These are phyloP conservation scores for Oxygymnocypris stewartii DNA, from an alignment of 2,113 vertebrate species.

Conservation along the genomic window DNA sequence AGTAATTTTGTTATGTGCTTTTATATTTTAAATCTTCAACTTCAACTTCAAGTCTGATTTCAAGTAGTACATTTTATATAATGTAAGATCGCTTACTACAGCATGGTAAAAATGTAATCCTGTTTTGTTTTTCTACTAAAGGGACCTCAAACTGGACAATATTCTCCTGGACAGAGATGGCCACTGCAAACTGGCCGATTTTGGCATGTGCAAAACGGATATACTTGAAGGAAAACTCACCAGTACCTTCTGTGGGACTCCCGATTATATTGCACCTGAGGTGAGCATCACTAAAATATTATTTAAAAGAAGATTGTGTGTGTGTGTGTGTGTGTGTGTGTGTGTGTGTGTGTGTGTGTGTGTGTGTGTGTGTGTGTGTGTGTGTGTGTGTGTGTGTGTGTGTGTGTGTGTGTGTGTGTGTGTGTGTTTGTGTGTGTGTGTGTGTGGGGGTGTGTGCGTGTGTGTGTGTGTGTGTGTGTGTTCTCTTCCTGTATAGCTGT, in stretches of 20 bases:
- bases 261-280: constrained; percentile 98
- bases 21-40: not conserved
- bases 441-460: no score
- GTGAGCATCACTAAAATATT: constrained; percentile 65
- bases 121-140: constrained; percentile 62
- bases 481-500: constrained; percentile 14
- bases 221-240: constrained; percentile 84
- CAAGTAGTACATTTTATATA: not conserved
- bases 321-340: no score
- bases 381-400: no score
- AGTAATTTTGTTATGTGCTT: not conserved
- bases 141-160: constrained; percentile 96
- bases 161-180: constrained; percentile 94
- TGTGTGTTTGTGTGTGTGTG: no score
- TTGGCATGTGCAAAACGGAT: constrained; percentile 98
- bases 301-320: not conserved
- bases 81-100: not conserved
- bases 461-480: constrained; percentile 18
- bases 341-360: no score
- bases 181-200: constrained; percentile 98
- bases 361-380: no score
- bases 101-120: not conserved
- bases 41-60: not conserved
- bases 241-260: constrained; percentile 93
- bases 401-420: no score